These are phyloP conservation scores for Hiodon alosoides DNA, from an alignment of 2,113 vertebrate species.

Conservation along the genomic window DNA sequence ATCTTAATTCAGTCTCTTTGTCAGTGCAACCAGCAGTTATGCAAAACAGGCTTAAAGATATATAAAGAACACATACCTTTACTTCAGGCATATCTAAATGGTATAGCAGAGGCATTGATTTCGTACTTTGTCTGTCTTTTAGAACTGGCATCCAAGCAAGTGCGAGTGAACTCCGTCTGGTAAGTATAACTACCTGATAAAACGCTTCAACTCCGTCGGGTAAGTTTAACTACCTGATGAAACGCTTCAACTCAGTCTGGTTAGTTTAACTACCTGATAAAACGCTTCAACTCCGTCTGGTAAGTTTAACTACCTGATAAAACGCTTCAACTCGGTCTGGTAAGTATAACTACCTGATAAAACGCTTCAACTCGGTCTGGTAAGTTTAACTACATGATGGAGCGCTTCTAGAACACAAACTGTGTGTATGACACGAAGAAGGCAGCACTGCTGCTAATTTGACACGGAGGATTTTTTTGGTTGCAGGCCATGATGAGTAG, in stretches of 20 bases:
- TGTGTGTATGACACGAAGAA: background rate
- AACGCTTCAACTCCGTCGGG: background rate
- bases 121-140: constrained; percentile 20
- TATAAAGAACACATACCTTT: background rate
- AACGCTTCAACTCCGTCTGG: no score
- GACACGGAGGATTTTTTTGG: no score
- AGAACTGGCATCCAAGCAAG: constrained; percentile 70
- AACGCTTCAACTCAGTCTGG: background rate
- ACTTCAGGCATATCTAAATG: background rate
- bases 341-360: background rate
- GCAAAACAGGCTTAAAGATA: no score
- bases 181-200: constrained; percentile 35
- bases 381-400: background rate
- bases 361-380: no score
- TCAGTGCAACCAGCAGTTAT: no score
- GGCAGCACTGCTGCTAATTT: no score
- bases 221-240: background rate
- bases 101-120: background rate
- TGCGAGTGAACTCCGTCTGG: constrained; percentile 73
- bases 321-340: background rate
- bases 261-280: background rate
- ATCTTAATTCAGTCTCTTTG: no score
- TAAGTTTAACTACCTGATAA: background rate
- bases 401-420: background rate
- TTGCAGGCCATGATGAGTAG: no score